phyloP scores from a whole-genome alignment of 2,113 vertebrate genomes.

The Ciconia maguari region DNA sequence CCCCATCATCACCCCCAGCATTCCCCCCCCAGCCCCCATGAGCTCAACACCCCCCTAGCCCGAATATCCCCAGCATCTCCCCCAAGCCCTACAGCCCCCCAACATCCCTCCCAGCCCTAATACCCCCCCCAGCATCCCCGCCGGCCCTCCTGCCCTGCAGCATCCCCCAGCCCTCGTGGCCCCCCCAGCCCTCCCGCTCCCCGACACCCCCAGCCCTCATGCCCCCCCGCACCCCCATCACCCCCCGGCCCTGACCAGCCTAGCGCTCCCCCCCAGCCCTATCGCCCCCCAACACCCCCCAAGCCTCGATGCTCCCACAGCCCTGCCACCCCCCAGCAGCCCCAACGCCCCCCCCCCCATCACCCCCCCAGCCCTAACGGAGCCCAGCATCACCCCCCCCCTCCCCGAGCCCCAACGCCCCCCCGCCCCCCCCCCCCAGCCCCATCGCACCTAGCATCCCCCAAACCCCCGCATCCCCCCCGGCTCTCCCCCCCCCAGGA shows the following conservation, averaged over 20 bases:
- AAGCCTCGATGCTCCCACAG: background rate
- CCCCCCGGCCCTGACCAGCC: background rate
- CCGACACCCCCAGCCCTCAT: too few relatives aligned
- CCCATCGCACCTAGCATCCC: background rate
- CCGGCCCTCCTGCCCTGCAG: background rate
- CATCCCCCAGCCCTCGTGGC: background rate
- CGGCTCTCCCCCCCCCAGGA: background rate
- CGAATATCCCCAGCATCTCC: background rate
- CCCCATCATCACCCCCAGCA: background rate
- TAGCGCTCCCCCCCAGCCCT: too few relatives aligned
- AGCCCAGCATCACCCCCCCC: background rate
- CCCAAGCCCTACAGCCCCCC: background rate
- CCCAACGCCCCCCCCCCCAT: background rate
- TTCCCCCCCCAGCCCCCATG: background rate
- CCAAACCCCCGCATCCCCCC: background rate
- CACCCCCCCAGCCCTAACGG: background rate
- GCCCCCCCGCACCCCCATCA: background rate
- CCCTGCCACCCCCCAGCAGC: background rate
- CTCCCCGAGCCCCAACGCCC: background rate
- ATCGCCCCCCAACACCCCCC: background rate
- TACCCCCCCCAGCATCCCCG: background rate
- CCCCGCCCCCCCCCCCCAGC: background rate
- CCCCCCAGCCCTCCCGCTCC: too few relatives aligned
- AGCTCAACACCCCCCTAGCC: background rate
- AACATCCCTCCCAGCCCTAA: background rate